Base-by-base conservation (phyloP, 2,797 vertebrate genomes). In the Pogonophryne albipinna region DNA sequence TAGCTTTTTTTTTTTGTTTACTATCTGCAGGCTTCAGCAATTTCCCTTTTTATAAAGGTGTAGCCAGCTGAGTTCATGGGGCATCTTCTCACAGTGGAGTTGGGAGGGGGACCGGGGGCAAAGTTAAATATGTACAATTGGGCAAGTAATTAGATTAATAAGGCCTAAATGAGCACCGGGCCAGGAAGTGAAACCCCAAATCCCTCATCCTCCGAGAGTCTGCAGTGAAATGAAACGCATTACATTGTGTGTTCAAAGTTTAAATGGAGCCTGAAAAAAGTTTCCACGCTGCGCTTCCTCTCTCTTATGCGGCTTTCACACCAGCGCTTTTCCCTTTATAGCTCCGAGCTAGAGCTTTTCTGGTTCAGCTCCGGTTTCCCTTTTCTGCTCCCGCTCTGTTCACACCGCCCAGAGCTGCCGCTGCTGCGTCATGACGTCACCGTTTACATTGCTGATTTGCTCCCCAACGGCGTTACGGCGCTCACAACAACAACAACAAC, bases 121-220 rank as follows among this genome's bases (percentile, higher is more conserved):
- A 91, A 86, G 91, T 95, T 94, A 94, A 94, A 94, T 91, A 94
- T 91, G 91, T 94, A 95, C 91, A 94, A 92, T 91, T 92, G 92
- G 89, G 84, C 87, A 89, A 89, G 86, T 95, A 94, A 95, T 94
- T 93, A 88, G 90, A 95, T 95, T 93, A 95, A 94, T 92, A 94
- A 92, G 80, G 71, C 81, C 88, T 90, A 95, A 94, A 94, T 93
- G 91, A 94, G 89, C 85, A 85, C 74, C 34, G 73, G 88, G 84
- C 83, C 84, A 90, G 83, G 83, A 91, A 91, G 80, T 83, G 87
- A 93, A 83, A 93, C 84, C 82, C 75, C 72, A 91, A 94, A 94
- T 93, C 92, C 90, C 84, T 94, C 91, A 94, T 94, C 93, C 93
- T 93, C 86, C 87, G 91, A 93, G 91, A 85, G 78, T 82, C 82